Percentiles rank a stretch among this genome's conserved stretches.
These are phyloP conservation scores for Synanthedon myopaeformis DNA, from an alignment of 2,888 invertebrate species.

Conservation along the genomic window DNA sequence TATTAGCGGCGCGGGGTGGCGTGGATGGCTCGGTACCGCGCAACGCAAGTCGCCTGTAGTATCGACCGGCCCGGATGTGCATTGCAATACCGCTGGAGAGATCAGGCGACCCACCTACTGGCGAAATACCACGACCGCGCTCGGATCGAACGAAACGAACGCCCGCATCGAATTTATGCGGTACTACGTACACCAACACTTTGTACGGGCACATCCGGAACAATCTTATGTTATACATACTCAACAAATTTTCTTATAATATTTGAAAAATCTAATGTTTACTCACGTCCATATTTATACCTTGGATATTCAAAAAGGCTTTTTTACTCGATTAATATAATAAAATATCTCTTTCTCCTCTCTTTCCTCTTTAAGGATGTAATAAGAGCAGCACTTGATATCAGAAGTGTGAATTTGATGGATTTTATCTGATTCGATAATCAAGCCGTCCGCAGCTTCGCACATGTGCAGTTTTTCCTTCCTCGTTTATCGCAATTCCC, in stretches of 20 bases:
- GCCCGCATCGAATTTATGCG: not conserved
- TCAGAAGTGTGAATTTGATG: too few species aligned
- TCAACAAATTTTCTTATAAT: constrained; percentile 2
- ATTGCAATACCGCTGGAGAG: constrained; percentile 50
- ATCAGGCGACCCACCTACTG: constrained; percentile 47
- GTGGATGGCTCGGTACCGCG: constrained; percentile 29
- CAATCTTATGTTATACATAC: constrained; percentile 1
- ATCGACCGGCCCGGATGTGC: constrained; percentile 69
- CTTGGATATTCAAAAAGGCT: not conserved
- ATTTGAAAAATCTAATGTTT: not conserved
- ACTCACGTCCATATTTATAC: not conserved
- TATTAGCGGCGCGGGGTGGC: constrained; percentile 30
- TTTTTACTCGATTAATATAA: not conserved
- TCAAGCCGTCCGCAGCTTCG: too few species aligned
- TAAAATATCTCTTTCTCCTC: too few species aligned
- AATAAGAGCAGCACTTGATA: too few species aligned
- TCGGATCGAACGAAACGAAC: constrained; percentile 14
- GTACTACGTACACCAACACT: not conserved
- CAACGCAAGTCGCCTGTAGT: constrained; percentile 60
- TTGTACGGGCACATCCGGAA: not conserved
- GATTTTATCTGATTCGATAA: too few species aligned
- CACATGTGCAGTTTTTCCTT: too few species aligned
- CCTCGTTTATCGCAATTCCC: too few species aligned
- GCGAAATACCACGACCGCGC: constrained; percentile 26
- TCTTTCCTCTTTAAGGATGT: too few species aligned